Percentiles rank a stretch among this genome's conserved stretches.
These are phyloP conservation scores for Caenorhabditis panamensis DNA, from an alignment of 2,888 invertebrate species.

Conservation along the genomic window DNA sequence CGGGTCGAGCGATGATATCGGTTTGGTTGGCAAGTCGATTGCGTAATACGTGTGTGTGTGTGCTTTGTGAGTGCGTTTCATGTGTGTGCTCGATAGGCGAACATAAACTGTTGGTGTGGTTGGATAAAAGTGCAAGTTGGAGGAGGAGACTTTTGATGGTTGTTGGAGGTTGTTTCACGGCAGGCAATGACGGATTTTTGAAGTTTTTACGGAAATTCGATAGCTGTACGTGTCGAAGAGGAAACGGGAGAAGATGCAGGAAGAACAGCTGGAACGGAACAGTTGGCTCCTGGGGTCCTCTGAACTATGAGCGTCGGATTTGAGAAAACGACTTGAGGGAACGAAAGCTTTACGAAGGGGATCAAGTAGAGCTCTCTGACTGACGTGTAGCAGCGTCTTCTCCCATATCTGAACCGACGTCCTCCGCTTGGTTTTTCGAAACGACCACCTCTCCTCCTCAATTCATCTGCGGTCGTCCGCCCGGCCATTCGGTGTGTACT, in stretches of 20 bases:
- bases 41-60: slow-evolving; percentile 34
- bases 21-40: slow-evolving; percentile 36
- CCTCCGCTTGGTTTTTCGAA: neutral
- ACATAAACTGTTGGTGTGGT: neutral
- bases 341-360: no score
- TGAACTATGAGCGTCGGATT: neutral
- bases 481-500: slow-evolving; percentile 20
- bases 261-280: neutral
- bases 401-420: no score
- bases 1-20: slow-evolving; percentile 31
- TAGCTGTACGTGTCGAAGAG: neutral
- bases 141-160: slow-evolving; percentile 2
- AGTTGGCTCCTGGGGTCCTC: neutral
- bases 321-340: neutral
- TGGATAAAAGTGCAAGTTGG: slow-evolving; percentile 47
- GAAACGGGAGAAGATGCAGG: neutral
- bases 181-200: slow-evolving; percentile 1
- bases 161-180: neutral
- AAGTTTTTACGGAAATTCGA: slow-evolving; percentile 4
- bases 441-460: neutral
- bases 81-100: slow-evolving; percentile 23
- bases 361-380: no score
- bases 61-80: slow-evolving; percentile 13
- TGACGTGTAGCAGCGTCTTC: no score
- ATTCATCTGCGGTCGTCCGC: slow-evolving; percentile 15